These are phyloP conservation scores for Neogobius melanostomus DNA, from an alignment of 2,113 vertebrate genomes.

Conservation along the genomic window DNA sequence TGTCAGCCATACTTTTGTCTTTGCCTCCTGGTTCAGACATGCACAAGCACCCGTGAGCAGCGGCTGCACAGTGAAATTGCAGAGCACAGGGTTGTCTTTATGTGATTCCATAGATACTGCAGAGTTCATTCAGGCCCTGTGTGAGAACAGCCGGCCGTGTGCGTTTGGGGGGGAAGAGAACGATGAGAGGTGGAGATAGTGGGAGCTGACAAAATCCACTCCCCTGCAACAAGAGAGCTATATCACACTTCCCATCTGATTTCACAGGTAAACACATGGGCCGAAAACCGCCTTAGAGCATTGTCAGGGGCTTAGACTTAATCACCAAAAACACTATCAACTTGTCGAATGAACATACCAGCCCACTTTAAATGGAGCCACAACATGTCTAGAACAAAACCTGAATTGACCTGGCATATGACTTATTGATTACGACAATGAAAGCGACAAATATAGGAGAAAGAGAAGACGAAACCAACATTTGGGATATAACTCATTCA, in stretches of 20 bases:
- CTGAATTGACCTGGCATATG: not conserved
- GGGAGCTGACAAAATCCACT: conserved; percentile 64
- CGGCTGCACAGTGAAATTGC: conserved; percentile 67
- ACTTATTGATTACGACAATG: not conserved
- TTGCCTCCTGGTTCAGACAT: conserved; percentile 79
- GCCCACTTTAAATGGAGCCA: conserved; percentile 35
- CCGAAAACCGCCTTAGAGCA: conserved; percentile 58
- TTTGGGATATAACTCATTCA: too few species aligned
- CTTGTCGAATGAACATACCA: conserved; percentile 42
- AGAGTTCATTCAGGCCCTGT: conserved; percentile 68
- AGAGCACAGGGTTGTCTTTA: conserved; percentile 75
- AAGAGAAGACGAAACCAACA: conserved; percentile 6
- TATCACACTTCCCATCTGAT: conserved; percentile 75
- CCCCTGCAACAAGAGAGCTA: conserved; percentile 60
- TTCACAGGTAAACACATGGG: conserved; percentile 69
- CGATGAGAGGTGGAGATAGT: conserved; percentile 66
- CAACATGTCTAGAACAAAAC: not conserved
- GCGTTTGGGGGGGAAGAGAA: conserved; percentile 52
- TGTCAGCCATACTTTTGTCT: conserved; percentile 79
- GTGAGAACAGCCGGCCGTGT: conserved; percentile 43
- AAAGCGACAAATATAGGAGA: not conserved
- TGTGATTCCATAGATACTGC: conserved; percentile 71
- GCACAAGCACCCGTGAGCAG: conserved; percentile 73
- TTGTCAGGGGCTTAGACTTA: conserved; percentile 59
- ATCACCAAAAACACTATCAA: conserved; percentile 37